These are phyloP conservation scores for Megaustenia siamemsis DNA, from an alignment of 2,888 invertebrate genomes.

Conservation along the genomic window DNA sequence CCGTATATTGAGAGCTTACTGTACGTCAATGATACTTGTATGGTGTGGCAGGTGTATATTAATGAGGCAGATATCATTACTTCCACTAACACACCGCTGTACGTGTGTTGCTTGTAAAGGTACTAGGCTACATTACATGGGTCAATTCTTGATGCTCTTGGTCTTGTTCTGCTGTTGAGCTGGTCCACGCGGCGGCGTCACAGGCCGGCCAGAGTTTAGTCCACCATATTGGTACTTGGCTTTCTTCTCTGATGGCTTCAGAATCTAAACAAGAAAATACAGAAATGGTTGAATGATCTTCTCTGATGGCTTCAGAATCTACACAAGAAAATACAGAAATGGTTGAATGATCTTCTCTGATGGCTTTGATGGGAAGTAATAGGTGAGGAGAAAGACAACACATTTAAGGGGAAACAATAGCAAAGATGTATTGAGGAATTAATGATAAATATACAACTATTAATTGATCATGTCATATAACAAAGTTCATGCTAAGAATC, in stretches of 20 bases:
- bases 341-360: constrained; percentile 83
- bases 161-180: constrained; percentile 62
- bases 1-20: no score
- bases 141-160: constrained; percentile 27
- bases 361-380: no score
- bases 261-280: constrained; percentile 78
- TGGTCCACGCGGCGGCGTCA: constrained; percentile 78
- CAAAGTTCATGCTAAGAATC: no score
- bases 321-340: constrained; percentile 41
- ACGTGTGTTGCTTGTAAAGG: constrained; percentile 11
- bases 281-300: constrained; percentile 80
- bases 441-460: no score
- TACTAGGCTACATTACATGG: constrained; percentile 13
- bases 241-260: constrained; percentile 83
- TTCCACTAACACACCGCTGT: no score
- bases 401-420: no score
- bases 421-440: no score
- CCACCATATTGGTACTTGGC: constrained; percentile 83
- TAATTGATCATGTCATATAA: no score
- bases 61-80: no score
- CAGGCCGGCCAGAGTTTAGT: constrained; percentile 80
- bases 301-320: constrained; percentile 83
- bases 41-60: no score
- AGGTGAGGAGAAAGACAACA: no score
- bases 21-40: no score